Evolutionary conservation across 2,113 vertebrate genomes (phyloP).

Genomic region (Heterotis niloticus): DNA sequence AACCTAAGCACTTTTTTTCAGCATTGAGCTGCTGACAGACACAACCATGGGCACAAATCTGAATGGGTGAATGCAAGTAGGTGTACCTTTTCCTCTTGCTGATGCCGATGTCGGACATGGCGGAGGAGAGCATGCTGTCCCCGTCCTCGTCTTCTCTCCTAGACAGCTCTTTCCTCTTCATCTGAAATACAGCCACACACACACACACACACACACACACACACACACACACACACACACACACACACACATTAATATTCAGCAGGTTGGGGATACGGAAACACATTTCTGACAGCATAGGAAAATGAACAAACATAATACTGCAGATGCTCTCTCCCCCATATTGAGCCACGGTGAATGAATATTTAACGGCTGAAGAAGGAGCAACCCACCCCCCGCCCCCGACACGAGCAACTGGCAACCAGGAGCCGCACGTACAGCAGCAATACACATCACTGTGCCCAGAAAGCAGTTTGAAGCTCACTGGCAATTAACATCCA

Average conservation of each 20-base stretch:
- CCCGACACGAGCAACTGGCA: neutral
- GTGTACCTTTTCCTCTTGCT: constrained; percentile 90
- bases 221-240: neutral
- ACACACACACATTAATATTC: constrained; percentile 15
- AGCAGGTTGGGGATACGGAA: constrained; percentile 9
- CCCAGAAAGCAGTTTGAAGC: neutral
- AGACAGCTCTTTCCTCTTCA: constrained; percentile 90
- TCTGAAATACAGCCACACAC: constrained; percentile 58
- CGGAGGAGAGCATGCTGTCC: constrained; percentile 95
- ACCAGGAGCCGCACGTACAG: neutral
- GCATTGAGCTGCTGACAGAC: no score
- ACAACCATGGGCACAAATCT: no score
- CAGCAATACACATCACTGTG: neutral
- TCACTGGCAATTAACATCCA: neutral
- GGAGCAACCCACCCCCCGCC: neutral
- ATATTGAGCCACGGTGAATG: constrained; percentile 19
- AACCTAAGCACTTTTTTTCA: no score
- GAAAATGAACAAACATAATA: constrained; percentile 48
- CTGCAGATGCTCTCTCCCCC: constrained; percentile 37
- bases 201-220: neutral
- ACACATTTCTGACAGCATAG: constrained; percentile 42
- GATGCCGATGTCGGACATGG: constrained; percentile 86
- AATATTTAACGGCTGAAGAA: constrained; percentile 35
- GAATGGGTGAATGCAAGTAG: constrained; percentile 16
- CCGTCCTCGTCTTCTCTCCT: constrained; percentile 90